Evolutionary conservation across 2,797 vertebrate genomes (phyloP), one percentile per base, ranked within the genome.

Genomic region (Pangasius krempfi): DNA sequence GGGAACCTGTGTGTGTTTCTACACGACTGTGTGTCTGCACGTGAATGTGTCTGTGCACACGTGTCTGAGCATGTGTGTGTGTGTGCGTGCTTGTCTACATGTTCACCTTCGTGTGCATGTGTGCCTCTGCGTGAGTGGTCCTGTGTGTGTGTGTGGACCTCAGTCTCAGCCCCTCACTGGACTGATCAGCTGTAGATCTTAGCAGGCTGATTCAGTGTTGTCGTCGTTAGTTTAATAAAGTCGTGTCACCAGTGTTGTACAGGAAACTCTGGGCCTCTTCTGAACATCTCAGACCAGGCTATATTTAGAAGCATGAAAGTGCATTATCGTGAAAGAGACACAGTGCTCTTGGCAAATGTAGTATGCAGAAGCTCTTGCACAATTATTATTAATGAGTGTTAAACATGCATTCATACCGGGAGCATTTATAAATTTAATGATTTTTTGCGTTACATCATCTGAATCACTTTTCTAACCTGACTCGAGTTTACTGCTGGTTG

Each of bases 211-310:
- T 54, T 56, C 52, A 4, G n/a, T 79, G 47, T 88, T 56, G 68
- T 86, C 58, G 60, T 87, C 50, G 2, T 66, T 86, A 90, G 92
- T 93, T 93, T 93, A 92, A 95, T 94, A 84, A 89, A 87, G 91
- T 93, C 90, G 89, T 91, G 90, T 93, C 91, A 91, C 91, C 88
- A 87, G 78, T 85, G 90, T 89, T 92, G 33, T 30, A 87, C 89
- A 79, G 90, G 66, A 87, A 90, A 94, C 90, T 84, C 92, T 66
- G 75, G 86, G 73, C 82, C 84, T 86, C 14, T 78, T 58, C 84
- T 72, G 87, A 91, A 50, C 86, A 79, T 90, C 85, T 56, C 78
- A 87, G 85, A 90, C 60, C 58, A 37, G 72, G 85, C 89, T 90
- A 72, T 90, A 90, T 91, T 90, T 93, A 90, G 84, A 81, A 75